A percentile compares a stretch with the other conserved stretches of the same genome.
These are phyloP conservation scores for Cephonodes hylas DNA, from an alignment of 2,888 invertebrate genomes.

Conservation along the genomic window DNA sequence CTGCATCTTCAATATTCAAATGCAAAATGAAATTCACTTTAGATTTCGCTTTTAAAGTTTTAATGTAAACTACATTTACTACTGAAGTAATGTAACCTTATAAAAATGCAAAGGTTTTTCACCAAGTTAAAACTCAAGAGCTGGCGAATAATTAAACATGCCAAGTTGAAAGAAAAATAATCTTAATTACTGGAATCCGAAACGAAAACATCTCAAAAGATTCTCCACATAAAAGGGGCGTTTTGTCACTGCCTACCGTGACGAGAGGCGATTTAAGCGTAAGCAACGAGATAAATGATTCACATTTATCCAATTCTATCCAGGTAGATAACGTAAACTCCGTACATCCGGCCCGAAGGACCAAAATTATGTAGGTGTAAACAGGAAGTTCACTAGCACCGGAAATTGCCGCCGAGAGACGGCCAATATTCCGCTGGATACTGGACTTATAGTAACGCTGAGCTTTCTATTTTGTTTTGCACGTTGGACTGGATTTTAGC, in stretches of 20 bases:
- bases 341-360: conserved; percentile 26
- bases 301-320: conserved; percentile 9
- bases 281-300: conserved; percentile 5
- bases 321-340: conserved; percentile 10
- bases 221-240: background rate
- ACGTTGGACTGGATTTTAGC: background rate
- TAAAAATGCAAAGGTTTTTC: background rate
- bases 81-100: background rate
- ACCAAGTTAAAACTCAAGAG: background rate
- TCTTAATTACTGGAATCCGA: background rate
- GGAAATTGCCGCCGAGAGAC: conserved; percentile 28
- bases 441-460: conserved; percentile 1
- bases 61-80: background rate
- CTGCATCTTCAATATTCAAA: background rate
- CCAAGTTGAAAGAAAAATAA: background rate
- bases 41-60: background rate
- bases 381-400: conserved; percentile 24
- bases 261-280: conserved; percentile 2
- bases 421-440: conserved; percentile 7
- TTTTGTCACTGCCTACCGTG: conserved; percentile 3
- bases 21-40: too few species aligned
- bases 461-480: conserved; percentile 8
- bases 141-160: background rate
- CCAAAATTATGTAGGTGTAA: conserved; percentile 26
- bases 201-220: conserved; percentile 7